Conservation (phyloP, 2,888 invertebrate species). For the Norana najaformis region DNA sequence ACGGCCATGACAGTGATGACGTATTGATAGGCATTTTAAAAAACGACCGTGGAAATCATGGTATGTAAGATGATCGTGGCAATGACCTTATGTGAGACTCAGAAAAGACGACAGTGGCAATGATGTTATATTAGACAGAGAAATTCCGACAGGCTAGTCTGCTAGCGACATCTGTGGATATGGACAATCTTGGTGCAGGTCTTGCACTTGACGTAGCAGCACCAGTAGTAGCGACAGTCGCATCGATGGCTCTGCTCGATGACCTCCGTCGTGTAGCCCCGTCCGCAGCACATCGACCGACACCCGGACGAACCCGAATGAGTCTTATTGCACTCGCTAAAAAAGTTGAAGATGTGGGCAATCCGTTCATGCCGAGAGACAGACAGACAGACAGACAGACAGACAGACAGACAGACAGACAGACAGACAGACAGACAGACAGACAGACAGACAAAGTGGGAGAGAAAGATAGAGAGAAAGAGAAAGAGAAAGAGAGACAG, state of each 20-base stretch:
- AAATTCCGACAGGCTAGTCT: neutral
- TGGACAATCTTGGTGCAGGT: slow-evolving; percentile 75
- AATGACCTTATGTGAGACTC: no score
- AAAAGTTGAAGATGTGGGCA: neutral
- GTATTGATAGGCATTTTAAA: no score
- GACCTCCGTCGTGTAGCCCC: slow-evolving; percentile 74
- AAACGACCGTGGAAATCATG: no score
- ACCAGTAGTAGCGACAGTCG: slow-evolving; percentile 83
- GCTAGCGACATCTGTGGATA: slow-evolving; percentile 70
- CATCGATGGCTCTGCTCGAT: slow-evolving; percentile 73
- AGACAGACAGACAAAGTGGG: neutral
- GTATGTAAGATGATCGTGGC: no score
- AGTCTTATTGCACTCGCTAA: slow-evolving; percentile 72
- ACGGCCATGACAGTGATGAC: no score
- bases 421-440: neutral
- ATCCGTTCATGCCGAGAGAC: no score
- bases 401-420: no score
- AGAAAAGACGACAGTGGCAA: neutral
- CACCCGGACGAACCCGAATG: slow-evolving; percentile 74
- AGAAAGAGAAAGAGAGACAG: no score
- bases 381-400: neutral
- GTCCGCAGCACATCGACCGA: slow-evolving; percentile 81
- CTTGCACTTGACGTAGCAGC: slow-evolving; percentile 85
- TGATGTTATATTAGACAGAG: neutral
- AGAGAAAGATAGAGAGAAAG: neutral